Evolutionary conservation across 2,113 vertebrate species (phyloP).

Genomic region (Petaurus breviceps): DNA sequence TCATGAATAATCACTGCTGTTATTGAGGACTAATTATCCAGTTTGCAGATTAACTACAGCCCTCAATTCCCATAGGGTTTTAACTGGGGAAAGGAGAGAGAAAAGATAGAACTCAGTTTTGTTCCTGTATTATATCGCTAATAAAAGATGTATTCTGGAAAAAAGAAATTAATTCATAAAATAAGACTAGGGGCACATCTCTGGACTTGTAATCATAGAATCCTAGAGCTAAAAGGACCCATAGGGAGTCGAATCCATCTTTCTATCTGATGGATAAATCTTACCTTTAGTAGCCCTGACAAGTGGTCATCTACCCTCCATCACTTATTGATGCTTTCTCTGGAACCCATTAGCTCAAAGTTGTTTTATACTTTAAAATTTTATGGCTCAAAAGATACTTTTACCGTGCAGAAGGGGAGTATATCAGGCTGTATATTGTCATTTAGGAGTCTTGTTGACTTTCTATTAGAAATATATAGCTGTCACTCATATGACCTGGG

Average conservation of each 20-base stretch:
- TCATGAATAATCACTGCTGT: background rate
- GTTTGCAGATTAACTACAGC: slow-evolving; percentile 14
- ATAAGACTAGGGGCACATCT: background rate
- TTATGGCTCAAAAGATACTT: slow-evolving; percentile 35
- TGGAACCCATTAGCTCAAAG: background rate
- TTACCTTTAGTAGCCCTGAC: slow-evolving; percentile 34
- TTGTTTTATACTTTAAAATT: slow-evolving; percentile 7
- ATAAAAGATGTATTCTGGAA: background rate
- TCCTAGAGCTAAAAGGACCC: background rate
- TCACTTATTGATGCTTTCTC: background rate
- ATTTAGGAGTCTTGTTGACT: slow-evolving; percentile 20
- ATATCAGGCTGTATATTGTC: background rate
- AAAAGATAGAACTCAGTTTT: background rate
- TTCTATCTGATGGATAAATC: background rate
- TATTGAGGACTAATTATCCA: background rate
- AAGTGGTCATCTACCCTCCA: slow-evolving; percentile 7
- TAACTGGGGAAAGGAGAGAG: background rate
- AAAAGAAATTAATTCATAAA: slow-evolving; percentile 1
- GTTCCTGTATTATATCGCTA: background rate
- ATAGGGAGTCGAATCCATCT: background rate
- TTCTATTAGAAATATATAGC: slow-evolving; percentile 15
- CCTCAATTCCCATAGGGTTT: background rate
- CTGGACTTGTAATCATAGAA: background rate
- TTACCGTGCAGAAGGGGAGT: slow-evolving; percentile 9
- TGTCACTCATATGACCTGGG: slow-evolving; percentile 7